Percentiles rank a stretch among this genome's conserved stretches.
Conservation (phyloP, 2,113 vertebrate genomes). For the Bothrops jararaca region DNA sequence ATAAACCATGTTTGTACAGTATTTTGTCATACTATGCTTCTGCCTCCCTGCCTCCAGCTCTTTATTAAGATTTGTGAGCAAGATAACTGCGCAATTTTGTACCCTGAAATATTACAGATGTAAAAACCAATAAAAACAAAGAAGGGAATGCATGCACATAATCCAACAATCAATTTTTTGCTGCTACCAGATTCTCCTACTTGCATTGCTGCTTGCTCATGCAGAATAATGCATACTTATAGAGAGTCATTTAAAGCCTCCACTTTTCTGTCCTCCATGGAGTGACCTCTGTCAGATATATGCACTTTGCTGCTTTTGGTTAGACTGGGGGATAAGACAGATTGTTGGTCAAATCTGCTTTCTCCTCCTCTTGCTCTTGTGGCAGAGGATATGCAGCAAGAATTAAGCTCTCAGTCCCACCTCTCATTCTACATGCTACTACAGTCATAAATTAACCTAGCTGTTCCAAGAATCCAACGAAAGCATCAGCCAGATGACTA, state of each 20-base stretch:
- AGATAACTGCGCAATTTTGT: conserved; percentile 6
- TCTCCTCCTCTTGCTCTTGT: neutral
- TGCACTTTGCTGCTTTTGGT: neutral
- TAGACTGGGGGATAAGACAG: neutral
- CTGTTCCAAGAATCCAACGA: neutral
- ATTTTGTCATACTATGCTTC: neutral
- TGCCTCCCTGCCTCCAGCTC: neutral
- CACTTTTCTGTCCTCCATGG: neutral
- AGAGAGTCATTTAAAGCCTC: neutral
- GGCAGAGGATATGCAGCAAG: neutral
- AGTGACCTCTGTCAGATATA: neutral
- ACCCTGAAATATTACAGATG: neutral
- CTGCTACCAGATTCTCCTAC: neutral
- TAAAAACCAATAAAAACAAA: neutral
- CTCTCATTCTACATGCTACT: neutral
- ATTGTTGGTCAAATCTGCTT: neutral
- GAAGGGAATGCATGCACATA: neutral
- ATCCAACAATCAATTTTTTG: conserved; percentile 15
- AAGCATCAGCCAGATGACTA: neutral
- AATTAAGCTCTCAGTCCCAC: neutral
- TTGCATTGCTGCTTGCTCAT: neutral
- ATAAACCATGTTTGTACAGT: neutral
- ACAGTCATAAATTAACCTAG: neutral
- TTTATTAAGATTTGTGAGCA: conserved; percentile 19
- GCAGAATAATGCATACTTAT: neutral